Conservation (phyloP, 2,888 invertebrate genomes). For the Agrotis segetum region DNA sequence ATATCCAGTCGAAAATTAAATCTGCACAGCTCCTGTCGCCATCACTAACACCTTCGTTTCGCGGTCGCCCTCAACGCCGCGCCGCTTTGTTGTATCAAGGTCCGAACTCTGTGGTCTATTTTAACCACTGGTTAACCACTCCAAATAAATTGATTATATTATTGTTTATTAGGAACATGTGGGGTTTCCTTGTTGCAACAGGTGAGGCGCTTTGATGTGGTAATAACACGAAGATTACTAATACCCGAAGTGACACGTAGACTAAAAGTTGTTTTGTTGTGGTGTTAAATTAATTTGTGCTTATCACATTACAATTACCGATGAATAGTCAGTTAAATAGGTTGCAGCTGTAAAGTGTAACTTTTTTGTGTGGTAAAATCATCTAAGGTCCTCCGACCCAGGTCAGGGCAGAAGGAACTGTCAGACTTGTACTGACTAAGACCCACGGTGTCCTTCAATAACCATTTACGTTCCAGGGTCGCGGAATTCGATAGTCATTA, state of each 20-base stretch:
- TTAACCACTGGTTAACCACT: background rate
- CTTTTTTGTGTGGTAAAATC: too few species aligned
- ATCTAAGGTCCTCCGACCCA: too few species aligned
- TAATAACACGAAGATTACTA: background rate
- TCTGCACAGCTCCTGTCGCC: too few species aligned
- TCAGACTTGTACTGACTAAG: too few species aligned
- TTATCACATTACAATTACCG: background rate
- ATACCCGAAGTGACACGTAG: background rate
- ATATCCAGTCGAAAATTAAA: background rate
- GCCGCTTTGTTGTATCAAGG: background rate
- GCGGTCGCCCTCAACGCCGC: background rate
- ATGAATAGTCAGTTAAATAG: background rate
- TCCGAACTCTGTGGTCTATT: background rate
- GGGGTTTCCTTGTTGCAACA: conserved; percentile 16
- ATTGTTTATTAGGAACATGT: background rate
- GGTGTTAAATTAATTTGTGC: background rate
- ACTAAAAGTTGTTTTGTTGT: conserved; percentile 1
- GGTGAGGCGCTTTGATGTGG: conserved; percentile 20
- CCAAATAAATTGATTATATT: background rate
- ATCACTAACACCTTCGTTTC: background rate
- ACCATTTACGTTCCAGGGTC: too few species aligned
- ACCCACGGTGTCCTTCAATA: too few species aligned
- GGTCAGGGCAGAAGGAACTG: too few species aligned
- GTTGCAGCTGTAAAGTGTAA: background rate
- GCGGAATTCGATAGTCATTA: too few species aligned